Evolutionary conservation across 37 sponge, comb jelly and placozoan genomes (phyloP), one percentile per base, ranked within the genome.

Genomic region (Agelas oroides): DNA sequence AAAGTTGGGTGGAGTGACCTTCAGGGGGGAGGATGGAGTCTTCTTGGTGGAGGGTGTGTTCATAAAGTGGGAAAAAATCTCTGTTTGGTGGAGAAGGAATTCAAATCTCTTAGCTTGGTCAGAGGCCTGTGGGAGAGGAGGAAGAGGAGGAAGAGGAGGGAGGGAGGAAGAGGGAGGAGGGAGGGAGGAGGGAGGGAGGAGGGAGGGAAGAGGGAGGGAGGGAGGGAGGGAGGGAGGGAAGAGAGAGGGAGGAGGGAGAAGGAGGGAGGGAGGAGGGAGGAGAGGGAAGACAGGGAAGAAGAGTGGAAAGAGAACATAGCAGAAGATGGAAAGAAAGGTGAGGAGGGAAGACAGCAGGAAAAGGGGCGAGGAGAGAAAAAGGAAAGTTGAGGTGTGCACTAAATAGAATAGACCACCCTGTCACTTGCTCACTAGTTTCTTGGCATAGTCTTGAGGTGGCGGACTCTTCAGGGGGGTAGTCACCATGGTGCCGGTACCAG

Each of bases 1-100:
- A 5, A 64, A 32, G 13, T 59, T 24, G 58, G 83, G 79, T 11
- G 69, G 65, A 31, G 85, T 94, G 61, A 88, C 59, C 65, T 99
- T 99, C 35, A 97, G 79, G 0, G 99, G 99, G 39, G 95, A 95
- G 67, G 89, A 82, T 14, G 97, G 94, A 15, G 94, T 76, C 69
- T 93, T 95, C 34, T 85, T 85, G 75, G 60, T 79, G 11, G 70
- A 86, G 52, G 86, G 59, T 11, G 87, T 79, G 58, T 84, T 92
- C 86, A 97, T 93, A 79, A 99, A 97, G 27, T 99, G 97, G 55
- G 93, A 67, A 73, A 97, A 99, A 67, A 99, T 83, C 46, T 99
- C 96, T n/a, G 99, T 99, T 75, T 96, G 99, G 54, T 97, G 87
- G 57, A 99, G 81, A 12, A 99, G 94, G 65, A 80, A 97, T 38